These are phyloP conservation scores for Hypena proboscidalis DNA, from an alignment of 2,888 invertebrate genomes.

Conservation along the genomic window DNA sequence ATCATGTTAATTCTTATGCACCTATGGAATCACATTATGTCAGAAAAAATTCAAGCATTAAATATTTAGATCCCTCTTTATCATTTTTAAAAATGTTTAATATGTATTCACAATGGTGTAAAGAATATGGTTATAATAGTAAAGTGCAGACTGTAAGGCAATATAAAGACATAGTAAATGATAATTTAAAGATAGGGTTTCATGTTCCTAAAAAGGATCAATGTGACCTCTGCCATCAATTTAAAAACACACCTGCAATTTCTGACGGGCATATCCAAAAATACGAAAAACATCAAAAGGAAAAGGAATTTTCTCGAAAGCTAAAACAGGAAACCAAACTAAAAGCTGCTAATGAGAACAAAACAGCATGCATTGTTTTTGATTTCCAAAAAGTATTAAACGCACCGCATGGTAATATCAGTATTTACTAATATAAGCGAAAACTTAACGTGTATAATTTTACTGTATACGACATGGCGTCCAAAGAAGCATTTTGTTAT, in stretches of 20 bases:
- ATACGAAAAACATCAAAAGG: not conserved
- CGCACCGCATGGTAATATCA: not conserved
- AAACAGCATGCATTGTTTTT: not conserved
- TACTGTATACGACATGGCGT: conserved; percentile 6
- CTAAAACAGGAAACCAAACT: not conserved
- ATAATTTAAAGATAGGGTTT: too few relatives aligned
- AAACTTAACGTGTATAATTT: conserved; percentile 7
- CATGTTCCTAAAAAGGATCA: too few relatives aligned
- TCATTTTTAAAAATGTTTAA: too few relatives aligned
- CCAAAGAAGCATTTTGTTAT: conserved; percentile 7
- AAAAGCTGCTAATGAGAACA: not conserved
- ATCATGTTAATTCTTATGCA: not conserved
- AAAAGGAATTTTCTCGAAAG: not conserved
- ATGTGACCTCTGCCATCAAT: too few relatives aligned
- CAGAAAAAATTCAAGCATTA: not conserved
- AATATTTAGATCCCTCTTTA: too few relatives aligned
- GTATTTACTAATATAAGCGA: conserved; percentile 3
- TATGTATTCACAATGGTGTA: not conserved
- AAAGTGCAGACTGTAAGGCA: too few relatives aligned
- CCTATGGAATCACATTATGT: not conserved
- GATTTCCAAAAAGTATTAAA: not conserved
- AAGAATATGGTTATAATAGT: too few relatives aligned
- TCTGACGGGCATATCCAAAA: too few relatives aligned
- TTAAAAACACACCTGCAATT: too few relatives aligned
- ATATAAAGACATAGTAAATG: too few relatives aligned